These are phyloP conservation scores for Synanthedon formicaeformis DNA, from an alignment of 2,888 invertebrate genomes.

Conservation along the genomic window DNA sequence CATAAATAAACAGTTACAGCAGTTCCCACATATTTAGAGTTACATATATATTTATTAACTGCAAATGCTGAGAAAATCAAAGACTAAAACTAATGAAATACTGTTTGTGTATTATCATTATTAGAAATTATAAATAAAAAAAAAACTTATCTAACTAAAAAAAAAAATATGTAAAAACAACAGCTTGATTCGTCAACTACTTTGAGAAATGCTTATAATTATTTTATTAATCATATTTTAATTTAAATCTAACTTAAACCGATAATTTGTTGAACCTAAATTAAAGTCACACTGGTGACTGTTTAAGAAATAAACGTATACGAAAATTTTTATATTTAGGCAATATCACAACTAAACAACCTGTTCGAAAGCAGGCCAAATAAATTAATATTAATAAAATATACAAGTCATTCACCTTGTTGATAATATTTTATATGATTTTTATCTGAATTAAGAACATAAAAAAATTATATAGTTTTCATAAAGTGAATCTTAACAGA, in stretches of 20 bases:
- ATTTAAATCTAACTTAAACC: conserved; percentile 13
- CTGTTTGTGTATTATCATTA: conserved; percentile 49
- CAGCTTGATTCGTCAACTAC: conserved; percentile 16
- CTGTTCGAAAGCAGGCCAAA: conserved; percentile 39
- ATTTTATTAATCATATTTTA: conserved; percentile 23
- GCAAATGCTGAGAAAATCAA: no score
- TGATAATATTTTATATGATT: no score
- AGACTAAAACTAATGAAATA: conserved; percentile 46
- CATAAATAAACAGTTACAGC: conserved; percentile 57
- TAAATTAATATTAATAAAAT: conserved; percentile 29
- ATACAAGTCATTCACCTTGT: no score
- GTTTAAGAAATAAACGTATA: conserved; percentile 63
- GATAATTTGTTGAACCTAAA: conserved; percentile 46
- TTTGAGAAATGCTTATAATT: conserved; percentile 24
- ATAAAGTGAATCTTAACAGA: no score
- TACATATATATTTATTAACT: no score
- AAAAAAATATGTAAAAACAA: conserved; percentile 10
- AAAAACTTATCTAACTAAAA: conserved; percentile 9
- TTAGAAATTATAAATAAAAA: conserved; percentile 29
- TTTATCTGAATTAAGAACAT: no score
- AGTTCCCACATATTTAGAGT: conserved; percentile 41
- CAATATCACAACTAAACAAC: conserved; percentile 68
- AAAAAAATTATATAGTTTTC: no score
- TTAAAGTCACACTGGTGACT: conserved; percentile 59
- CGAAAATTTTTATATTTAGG: conserved; percentile 56